Evolutionary conservation across 2,113 vertebrate species (phyloP), one percentile per base, ranked within the genome.

Genomic region (Ancistrus triradiatus): DNA sequence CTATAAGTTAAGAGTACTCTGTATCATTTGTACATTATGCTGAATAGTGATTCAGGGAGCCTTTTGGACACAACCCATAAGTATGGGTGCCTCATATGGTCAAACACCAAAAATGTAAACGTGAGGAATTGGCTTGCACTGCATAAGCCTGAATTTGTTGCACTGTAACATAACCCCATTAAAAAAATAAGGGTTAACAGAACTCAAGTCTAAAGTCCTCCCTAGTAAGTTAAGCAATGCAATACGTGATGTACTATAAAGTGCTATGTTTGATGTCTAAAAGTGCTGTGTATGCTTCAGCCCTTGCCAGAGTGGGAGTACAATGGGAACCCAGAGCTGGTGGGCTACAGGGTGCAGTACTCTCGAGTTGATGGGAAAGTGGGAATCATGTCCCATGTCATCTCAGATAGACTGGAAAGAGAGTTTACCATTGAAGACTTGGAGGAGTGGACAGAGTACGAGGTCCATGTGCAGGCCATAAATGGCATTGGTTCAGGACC

Each of bases 351-450:
- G 78, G 76, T 99, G 70, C 92, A 91, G 6, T 95, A 94, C 67
- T 65, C 70, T 2, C 88, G 90, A 44, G 83, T 83, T 0, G 88
- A 92, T 0, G 84, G 91, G 14, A 90, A 75, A 19, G 89, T 88
- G 2, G 89, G 87, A 56, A 84, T 85, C 0, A 86, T 86, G 2
- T 82, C 84, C 27, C 93, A 95, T 2, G 51, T 92, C 59, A 83
- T 99, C 67, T 87, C 83, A 0, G 94, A 98, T 85, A 92, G 96
- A 0, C 85, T 90, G 77, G 94, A 98, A 78, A 78, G 95, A 1
- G 95, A 97, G 15, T 94, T 89, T 81, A 98, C 94, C 55, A 90
- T 99, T 1, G 96, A 99, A 76, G 95, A 98, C 77, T 86, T 99
- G 79, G 94, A 99, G 82, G 95, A 98, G 80, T 99, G 96, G 96